These are phyloP conservation scores for Poecilia wingei DNA, from an alignment of 2,797 vertebrate species.

Conservation along the genomic window DNA sequence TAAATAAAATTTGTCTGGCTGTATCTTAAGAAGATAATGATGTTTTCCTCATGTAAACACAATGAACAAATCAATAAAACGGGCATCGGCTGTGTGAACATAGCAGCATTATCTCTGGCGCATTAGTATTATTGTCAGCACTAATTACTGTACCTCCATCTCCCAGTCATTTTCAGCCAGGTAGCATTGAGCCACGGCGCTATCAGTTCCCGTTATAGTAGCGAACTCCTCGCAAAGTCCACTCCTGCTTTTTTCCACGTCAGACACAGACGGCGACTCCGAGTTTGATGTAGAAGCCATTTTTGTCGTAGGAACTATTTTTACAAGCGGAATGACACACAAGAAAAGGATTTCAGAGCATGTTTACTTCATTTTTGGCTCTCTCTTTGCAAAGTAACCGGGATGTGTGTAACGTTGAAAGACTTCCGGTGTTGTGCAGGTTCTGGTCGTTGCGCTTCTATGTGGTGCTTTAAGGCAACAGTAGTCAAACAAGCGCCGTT, in stretches of 20 bases:
- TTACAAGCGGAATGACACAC: not conserved
- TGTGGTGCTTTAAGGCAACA: not conserved
- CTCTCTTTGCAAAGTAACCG: not conserved
- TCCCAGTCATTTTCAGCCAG: slow-evolving; percentile 88
- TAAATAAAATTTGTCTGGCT: not conserved
- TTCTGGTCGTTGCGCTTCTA: not conserved
- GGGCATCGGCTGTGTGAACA: not conserved
- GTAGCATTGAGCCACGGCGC: slow-evolving; percentile 81
- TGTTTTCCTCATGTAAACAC: not conserved
- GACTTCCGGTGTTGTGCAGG: slow-evolving; percentile 25
- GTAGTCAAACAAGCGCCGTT: not conserved
- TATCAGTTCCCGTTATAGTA: slow-evolving; percentile 77
- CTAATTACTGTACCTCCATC: slow-evolving; percentile 81
- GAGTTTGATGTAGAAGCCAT: slow-evolving; percentile 28
- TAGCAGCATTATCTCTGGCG: not conserved
- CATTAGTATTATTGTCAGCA: not conserved
- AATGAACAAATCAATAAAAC: not conserved
- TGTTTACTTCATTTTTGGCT: not conserved
- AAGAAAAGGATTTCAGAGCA: not conserved
- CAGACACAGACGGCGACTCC: slow-evolving; percentile 47
- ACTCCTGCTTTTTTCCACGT: slow-evolving; percentile 61
- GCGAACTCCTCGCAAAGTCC: slow-evolving; percentile 85
- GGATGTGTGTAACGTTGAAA: slow-evolving; percentile 31
- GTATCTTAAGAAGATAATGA: not conserved
- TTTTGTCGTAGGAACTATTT: not conserved